A percentile compares a stretch with the other conserved stretches of the same genome.
Evolutionary conservation across 2,113 vertebrate genomes (phyloP).

Genomic region (Nycticryphes semicollaris): DNA sequence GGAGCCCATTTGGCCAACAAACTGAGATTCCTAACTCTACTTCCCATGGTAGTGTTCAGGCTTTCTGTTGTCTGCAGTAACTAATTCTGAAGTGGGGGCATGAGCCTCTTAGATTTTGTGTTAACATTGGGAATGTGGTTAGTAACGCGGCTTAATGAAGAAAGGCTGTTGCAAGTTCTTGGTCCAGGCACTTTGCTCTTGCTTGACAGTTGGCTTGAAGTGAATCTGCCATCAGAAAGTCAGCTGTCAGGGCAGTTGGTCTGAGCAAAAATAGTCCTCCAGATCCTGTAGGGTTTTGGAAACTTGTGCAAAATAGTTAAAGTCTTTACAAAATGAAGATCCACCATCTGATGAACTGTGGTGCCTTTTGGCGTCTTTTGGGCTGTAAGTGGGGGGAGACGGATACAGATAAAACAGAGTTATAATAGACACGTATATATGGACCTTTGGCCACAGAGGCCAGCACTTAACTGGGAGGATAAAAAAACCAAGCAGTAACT

Average conservation of each 20-base stretch:
- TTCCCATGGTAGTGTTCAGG: background rate
- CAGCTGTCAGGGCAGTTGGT: background rate
- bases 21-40: background rate
- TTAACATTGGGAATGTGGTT: rapidly evolving
- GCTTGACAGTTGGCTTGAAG: background rate
- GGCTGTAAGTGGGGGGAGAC: background rate
- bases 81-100: background rate
- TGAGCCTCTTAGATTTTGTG: background rate
- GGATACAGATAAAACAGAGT: background rate
- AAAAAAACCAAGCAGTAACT: background rate
- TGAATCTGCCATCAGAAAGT: background rate
- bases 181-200: background rate
- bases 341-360: background rate
- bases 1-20: background rate
- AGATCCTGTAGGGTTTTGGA: background rate
- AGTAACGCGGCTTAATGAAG: background rate
- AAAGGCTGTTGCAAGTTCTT: background rate
- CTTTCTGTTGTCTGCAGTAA: background rate
- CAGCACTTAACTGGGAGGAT: background rate
- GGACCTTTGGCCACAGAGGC: background rate
- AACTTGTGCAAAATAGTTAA: background rate
- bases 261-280: background rate
- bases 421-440: rapidly evolving
- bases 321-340: background rate
- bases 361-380: background rate